A percentile compares a stretch with the other conserved stretches of the same genome.
phyloP scores from a whole-genome alignment of 2,113 vertebrate genomes.

The Glaucomys volans region DNA sequence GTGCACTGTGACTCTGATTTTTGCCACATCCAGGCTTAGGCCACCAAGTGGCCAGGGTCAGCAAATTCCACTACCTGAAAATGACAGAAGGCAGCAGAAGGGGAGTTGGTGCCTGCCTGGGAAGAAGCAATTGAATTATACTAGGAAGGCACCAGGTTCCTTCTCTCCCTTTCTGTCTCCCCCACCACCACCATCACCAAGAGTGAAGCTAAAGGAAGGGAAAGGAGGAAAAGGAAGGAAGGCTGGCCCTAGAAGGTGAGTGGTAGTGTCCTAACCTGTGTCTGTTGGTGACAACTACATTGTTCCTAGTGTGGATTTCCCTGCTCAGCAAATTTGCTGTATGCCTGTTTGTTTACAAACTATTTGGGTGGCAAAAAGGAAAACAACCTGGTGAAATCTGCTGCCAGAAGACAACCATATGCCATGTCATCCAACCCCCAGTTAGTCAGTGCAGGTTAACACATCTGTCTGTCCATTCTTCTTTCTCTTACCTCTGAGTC shows the following conservation, averaged over 20 bases:
- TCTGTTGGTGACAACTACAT: conserved; percentile 57
- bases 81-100: conserved; percentile 54
- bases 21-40: conserved; percentile 79
- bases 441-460: conserved; percentile 70
- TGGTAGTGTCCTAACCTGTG: conserved; percentile 82
- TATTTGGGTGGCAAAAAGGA: conserved; percentile 55
- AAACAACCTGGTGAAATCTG: conserved; percentile 69
- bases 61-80: conserved; percentile 90
- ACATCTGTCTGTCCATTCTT: background rate
- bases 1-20: conserved; percentile 84
- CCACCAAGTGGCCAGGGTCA: conserved; percentile 85
- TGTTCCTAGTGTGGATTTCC: conserved; percentile 67
- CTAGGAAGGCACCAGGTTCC: conserved; percentile 78
- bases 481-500: conserved; percentile 49
- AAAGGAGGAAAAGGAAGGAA: conserved; percentile 67
- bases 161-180: conserved; percentile 53
- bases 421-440: conserved; percentile 28
- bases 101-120: background rate
- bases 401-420: conserved; percentile 50
- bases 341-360: conserved; percentile 56
- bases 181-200: conserved; percentile 42
- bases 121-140: conserved; percentile 39
- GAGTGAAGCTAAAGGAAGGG: conserved; percentile 65
- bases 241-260: conserved; percentile 81
- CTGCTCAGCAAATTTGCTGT: conserved; percentile 60